Percentiles rank a stretch among this genome's conserved stretches.
These are phyloP conservation scores for Zaprionus africanus DNA, from an alignment of 1,140 invertebrate genomes.

Conservation along the genomic window DNA sequence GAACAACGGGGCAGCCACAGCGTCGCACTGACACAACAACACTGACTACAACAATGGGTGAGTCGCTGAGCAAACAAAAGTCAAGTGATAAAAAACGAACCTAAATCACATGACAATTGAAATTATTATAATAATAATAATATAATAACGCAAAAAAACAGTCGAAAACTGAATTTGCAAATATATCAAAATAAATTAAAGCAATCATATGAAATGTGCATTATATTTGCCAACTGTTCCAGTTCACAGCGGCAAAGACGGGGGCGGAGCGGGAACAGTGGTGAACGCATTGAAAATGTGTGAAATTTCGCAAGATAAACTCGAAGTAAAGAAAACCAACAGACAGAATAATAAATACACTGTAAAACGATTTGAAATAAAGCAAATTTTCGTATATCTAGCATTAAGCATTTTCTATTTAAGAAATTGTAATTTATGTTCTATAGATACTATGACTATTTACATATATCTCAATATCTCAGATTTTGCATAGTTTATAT, in stretches of 20 bases:
- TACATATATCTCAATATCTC: no score
- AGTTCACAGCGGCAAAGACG: slow-evolving; percentile 47
- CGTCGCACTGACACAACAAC: slow-evolving; percentile 20
- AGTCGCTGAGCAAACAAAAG: slow-evolving; percentile 34
- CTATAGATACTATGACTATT: not conserved
- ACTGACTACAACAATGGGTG: slow-evolving; percentile 35
- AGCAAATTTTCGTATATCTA: not conserved
- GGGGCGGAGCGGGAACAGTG: not conserved
- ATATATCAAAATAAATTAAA: slow-evolving; percentile 76
- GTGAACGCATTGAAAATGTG: slow-evolving; percentile 52
- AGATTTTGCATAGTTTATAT: no score
- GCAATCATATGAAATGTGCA: slow-evolving; percentile 57
- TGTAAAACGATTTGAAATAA: not conserved
- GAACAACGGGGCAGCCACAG: slow-evolving; percentile 50
- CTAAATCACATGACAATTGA: slow-evolving; percentile 74
- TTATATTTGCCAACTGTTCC: slow-evolving; percentile 57
- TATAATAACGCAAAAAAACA: slow-evolving; percentile 29
- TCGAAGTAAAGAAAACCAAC: slow-evolving; percentile 25
- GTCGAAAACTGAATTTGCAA: slow-evolving; percentile 57
- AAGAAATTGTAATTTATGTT: not conserved
- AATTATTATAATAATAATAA: slow-evolving; percentile 53
- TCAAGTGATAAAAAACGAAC: slow-evolving; percentile 40
- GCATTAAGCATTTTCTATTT: not conserved
- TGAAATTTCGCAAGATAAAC: slow-evolving; percentile 70
- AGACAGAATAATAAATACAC: slow-evolving; percentile 33